Evolutionary conservation across 2,888 invertebrate species (phyloP).

Genomic region (Phytoseiulus persimilis): DNA sequence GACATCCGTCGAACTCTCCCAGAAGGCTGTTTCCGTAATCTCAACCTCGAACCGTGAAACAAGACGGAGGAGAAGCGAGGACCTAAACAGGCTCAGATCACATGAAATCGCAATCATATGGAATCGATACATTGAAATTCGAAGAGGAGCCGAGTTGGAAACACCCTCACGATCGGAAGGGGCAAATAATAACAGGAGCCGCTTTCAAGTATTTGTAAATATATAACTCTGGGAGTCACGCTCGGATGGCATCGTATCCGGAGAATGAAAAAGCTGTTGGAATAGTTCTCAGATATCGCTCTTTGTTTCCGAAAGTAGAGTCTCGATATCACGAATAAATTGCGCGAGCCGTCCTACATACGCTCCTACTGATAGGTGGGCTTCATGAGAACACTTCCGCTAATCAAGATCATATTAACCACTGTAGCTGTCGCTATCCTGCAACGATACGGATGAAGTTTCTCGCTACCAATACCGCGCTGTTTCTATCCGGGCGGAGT

Average conservation of each 20-base stretch:
- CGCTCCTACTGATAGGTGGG: neutral
- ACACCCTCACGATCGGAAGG: neutral
- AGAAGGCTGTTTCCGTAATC: constrained; percentile 58
- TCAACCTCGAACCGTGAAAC: neutral
- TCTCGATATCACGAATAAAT: neutral
- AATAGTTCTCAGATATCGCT: neutral
- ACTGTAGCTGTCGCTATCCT: no score
- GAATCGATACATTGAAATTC: no score
- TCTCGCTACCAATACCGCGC: no score
- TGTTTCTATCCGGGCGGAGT: no score
- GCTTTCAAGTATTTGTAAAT: neutral
- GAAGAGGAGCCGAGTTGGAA: neutral
- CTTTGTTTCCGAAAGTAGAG: neutral
- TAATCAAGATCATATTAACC: no score
- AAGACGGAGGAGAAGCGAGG: no score
- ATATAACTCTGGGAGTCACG: neutral
- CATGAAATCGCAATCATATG: no score
- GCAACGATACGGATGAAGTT: no score
- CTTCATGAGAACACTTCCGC: no score
- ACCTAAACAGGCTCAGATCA: no score
- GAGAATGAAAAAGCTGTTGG: neutral
- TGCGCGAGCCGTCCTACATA: neutral
- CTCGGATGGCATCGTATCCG: neutral
- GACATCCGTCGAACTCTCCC: constrained; percentile 72
- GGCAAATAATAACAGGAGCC: neutral